Percentiles rank a stretch among this genome's conserved stretches.
These are phyloP conservation scores for Climacteris rufus DNA, from an alignment of 2,113 vertebrate genomes.

Conservation along the genomic window DNA sequence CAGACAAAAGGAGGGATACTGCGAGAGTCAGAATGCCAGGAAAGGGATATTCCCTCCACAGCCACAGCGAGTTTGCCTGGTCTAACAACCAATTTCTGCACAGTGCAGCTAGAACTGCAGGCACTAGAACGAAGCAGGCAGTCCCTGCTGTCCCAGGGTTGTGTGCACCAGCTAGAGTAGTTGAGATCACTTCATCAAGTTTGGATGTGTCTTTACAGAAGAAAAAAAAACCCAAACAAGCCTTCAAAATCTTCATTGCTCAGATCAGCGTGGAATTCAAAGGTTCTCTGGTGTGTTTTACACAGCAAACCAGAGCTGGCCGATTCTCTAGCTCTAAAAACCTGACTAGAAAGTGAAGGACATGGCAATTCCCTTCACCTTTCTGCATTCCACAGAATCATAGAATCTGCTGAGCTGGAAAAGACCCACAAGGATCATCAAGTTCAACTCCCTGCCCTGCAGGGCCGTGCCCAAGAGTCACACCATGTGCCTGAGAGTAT, in stretches of 20 bases:
- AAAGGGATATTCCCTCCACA: constrained; percentile 21
- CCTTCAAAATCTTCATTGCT: background rate
- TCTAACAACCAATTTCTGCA: background rate
- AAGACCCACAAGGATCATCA: background rate
- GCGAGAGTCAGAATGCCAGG: constrained; percentile 41
- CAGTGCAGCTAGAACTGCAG: too few relatives aligned
- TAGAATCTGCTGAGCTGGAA: background rate
- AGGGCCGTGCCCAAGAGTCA: background rate
- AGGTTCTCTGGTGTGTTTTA: background rate
- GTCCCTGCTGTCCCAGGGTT: background rate
- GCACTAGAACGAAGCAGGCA: background rate
- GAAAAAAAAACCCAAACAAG: background rate
- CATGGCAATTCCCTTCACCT: background rate
- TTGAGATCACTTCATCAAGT: background rate
- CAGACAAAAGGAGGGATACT: constrained; percentile 42
- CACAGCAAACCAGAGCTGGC: background rate
- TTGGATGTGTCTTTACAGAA: background rate
- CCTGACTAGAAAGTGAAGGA: background rate
- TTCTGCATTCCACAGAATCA: background rate
- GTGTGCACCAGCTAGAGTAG: background rate
- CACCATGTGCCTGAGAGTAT: background rate
- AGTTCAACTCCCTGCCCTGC: background rate
- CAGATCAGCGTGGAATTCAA: background rate
- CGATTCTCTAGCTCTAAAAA: background rate
- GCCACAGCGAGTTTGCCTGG: background rate